Base-by-base conservation (phyloP, 1,140 invertebrate species). In the Drosophila kohkoa region DNA sequence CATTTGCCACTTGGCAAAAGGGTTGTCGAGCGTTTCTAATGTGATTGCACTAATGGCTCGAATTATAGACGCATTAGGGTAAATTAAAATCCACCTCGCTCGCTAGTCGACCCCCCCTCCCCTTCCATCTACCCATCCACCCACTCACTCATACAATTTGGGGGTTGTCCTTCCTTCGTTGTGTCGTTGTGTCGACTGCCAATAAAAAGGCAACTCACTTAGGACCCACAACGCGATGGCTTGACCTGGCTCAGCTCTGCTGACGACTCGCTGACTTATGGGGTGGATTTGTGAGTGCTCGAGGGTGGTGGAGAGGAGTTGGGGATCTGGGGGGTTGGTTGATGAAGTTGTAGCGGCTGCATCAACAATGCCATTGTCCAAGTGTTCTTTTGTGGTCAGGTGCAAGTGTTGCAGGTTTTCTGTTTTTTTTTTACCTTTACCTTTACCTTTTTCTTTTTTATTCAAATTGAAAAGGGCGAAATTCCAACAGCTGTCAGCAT, bases 1-100 rank as follows among this genome's bases (percentile, higher is more conserved):
- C 70, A 58, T 63, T 63, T 51, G 70, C 60, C 69, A 49, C 63
- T 59, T 67, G 45, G 45, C 55, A 87, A 89, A 25, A 80, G 83
- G 85, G 85, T 85, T 81, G 77, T 48, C 67, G 81, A 89, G 82
- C 75, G 82, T 89, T 80, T 80, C 77, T 83, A 91, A 91, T 89
- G 89, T 91, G 85, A 89, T 89, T 91, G 85, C 86, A 83, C 77
- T 91, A 91, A 89, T 91, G 89, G 89, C 71, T 77, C 74, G 89
- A 91, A 91, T 91, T 91, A 91, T 91, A 81, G 79, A 91, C 89
- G 90, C 89, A 91, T 91, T 91, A 91, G 85, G 75, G 85, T 87
- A 86, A 91, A 91, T 91, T 91, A 91, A 91, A 91, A 91, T 89
- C 82, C 69, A 86, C 72, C 79, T 66, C 45, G 62, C 51, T 64